Base-by-base conservation (phyloP, 1,140 invertebrate genomes). In the Drosophila insularis region DNA sequence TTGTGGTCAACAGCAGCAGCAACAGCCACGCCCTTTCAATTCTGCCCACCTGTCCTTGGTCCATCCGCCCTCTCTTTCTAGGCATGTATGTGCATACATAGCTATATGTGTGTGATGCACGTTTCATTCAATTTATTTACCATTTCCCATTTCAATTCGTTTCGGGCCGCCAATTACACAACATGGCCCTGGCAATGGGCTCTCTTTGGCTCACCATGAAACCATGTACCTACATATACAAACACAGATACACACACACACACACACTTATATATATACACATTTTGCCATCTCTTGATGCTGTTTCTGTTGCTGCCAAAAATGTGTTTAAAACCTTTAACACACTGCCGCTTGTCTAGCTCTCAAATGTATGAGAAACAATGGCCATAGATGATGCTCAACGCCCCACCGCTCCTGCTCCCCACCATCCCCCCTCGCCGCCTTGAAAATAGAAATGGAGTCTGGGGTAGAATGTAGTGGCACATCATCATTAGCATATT, bases 71-170 rank as follows among this genome's bases (percentile, higher is more conserved):
- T 2, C 17, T 39, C 23, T 39, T 21, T 8, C 53, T 37, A 4
- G 21, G 62, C 55, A 2, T 23, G 5, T 69, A 4, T 50, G 27
- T 14, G 5, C n/a, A 27, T 27, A 27, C 27, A 6, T 27, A 21
- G 21, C 1, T 23, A 40, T 68, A 43, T 66, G 46, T 59, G 67
- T 46, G 58, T 71, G 58, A 40, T 74, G 74, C 81, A 86, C 81
- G 75, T 86, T 86, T 87, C 81, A 86, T 86, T 82, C 81, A 86
- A 87, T 87, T 87, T 87, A 87, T 87, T 87, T 77, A 69, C 71
- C 82, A 87, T 87, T 87, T 87, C 82, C 82, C 79, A 69, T 82
- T 89, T 87, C 84, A 87, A 87, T 87, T 87, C 82, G 84, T 74
- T 82, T 82, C 71, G 79, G 75, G 82, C 78, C 82, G 81, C 82